Evolutionary conservation across 2,888 invertebrate species (phyloP).

Genomic region (Galeruca laticollis): DNA sequence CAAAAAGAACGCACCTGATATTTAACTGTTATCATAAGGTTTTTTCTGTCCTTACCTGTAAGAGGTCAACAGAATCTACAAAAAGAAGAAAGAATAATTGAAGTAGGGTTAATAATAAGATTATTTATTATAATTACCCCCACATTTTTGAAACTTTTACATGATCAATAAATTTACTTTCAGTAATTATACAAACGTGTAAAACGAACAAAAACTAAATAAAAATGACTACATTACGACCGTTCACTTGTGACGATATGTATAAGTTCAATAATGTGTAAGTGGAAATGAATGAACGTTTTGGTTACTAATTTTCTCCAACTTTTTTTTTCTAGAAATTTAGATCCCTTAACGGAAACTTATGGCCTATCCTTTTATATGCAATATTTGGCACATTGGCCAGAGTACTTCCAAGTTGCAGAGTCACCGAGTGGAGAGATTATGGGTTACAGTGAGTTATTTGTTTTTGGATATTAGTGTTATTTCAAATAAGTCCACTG

Average conservation of each 20-base stretch:
- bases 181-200: neutral
- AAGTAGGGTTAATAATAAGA: no score
- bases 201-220: neutral
- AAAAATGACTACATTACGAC: slow-evolving; percentile 89
- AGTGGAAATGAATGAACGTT: slow-evolving; percentile 67
- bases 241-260: slow-evolving; percentile 94
- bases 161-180: no score
- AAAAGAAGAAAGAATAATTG: no score
- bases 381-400: slow-evolving; percentile 98
- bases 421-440: slow-evolving; percentile 96
- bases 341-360: slow-evolving; percentile 97
- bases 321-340: slow-evolving; percentile 77
- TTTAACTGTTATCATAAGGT: no score
- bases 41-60: no score
- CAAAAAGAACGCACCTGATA: no score
- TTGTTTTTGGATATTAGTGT: slow-evolving; percentile 1
- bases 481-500: neutral
- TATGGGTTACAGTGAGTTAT: slow-evolving; percentile 95
- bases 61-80: no score
- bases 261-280: slow-evolving; percentile 96
- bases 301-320: slow-evolving; percentile 16
- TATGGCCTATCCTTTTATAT: slow-evolving; percentile 96
- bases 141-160: no score
- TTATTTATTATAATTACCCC: no score
- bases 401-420: slow-evolving; percentile 97